phyloP scores from a whole-genome alignment of 2,888 invertebrate species.

The Catocala fraxini region DNA sequence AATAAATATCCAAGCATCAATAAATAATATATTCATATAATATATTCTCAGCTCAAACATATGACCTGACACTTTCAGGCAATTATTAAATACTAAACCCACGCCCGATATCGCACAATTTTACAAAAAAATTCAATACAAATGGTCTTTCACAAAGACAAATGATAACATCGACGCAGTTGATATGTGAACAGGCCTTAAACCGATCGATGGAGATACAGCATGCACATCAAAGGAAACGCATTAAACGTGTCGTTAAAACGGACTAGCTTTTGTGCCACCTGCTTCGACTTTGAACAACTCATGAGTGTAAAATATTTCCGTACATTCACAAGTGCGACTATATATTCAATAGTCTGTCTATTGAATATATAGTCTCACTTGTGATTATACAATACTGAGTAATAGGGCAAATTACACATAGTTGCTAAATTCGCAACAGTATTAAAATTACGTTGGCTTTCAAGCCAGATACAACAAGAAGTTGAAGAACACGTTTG shows the following conservation, averaged over 20 bases:
- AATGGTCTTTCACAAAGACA: too few species aligned
- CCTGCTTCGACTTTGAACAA: slow-evolving; percentile 34
- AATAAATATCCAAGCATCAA: too few species aligned
- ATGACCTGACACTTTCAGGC: too few species aligned
- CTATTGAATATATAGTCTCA: not conserved
- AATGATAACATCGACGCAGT: not conserved
- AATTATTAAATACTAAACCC: too few species aligned
- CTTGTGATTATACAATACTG: not conserved
- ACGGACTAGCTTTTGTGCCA: slow-evolving; percentile 35
- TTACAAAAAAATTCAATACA: too few species aligned
- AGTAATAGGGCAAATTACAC: not conserved
- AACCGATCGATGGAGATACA: slow-evolving; percentile 34
- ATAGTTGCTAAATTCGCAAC: not conserved
- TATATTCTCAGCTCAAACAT: too few species aligned
- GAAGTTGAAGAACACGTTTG: too few species aligned
- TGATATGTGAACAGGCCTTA: slow-evolving; percentile 29
- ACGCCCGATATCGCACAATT: too few species aligned
- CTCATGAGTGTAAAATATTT: slow-evolving; percentile 27
- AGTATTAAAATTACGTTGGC: not conserved
- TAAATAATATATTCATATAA: too few species aligned
- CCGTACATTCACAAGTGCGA: slow-evolving; percentile 6
- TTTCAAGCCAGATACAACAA: not conserved
- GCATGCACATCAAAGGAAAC: slow-evolving; percentile 56
- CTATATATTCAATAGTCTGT: not conserved
- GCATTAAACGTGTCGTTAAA: slow-evolving; percentile 56